Percentiles rank a stretch among this genome's conserved stretches.
Conservation (phyloP, 2,888 invertebrate species). For the Lasioglossum figueresi region DNA sequence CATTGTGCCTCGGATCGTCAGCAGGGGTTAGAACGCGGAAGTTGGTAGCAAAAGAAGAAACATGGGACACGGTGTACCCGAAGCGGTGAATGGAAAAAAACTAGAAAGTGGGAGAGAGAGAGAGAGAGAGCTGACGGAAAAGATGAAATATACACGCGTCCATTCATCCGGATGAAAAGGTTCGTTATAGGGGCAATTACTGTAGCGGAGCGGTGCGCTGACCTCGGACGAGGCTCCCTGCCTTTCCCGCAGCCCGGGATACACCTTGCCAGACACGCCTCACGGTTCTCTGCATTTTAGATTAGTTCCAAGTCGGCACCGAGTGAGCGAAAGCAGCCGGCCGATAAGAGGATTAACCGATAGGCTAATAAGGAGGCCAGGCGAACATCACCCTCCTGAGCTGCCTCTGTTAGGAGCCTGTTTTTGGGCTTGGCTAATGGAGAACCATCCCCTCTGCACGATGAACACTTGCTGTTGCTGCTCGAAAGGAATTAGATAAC, state of each 20-base stretch:
- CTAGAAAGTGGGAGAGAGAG: background rate
- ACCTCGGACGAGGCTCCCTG: slow-evolving; percentile 34
- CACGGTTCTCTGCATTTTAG: slow-evolving; percentile 59
- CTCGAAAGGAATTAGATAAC: background rate
- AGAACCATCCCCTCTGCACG: background rate
- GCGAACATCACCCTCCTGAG: slow-evolving; percentile 25
- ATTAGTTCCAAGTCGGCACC: slow-evolving; percentile 55
- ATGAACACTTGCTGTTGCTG: background rate
- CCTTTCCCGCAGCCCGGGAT: background rate
- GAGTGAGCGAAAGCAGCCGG: slow-evolving; percentile 41
- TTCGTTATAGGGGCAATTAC: slow-evolving; percentile 63
- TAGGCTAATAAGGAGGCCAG: slow-evolving; percentile 60
- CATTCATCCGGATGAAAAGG: slow-evolving; percentile 62
- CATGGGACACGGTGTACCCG: slow-evolving; percentile 6
- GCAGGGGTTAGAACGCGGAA: slow-evolving; percentile 3
- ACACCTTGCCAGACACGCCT: slow-evolving; percentile 30
- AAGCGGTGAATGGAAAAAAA: slow-evolving; percentile 29
- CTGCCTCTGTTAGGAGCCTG: background rate
- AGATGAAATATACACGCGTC: slow-evolving; percentile 56
- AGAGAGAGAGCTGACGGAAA: slow-evolving; percentile 13
- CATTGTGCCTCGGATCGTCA: background rate
- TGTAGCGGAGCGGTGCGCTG: slow-evolving; percentile 47
- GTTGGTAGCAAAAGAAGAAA: background rate
- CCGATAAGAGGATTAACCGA: slow-evolving; percentile 66
- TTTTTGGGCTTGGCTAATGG: background rate